Evolutionary conservation across 1,140 invertebrate genomes (phyloP), one percentile per base, ranked within the genome.

Genomic region (Drosophila jambulina): DNA sequence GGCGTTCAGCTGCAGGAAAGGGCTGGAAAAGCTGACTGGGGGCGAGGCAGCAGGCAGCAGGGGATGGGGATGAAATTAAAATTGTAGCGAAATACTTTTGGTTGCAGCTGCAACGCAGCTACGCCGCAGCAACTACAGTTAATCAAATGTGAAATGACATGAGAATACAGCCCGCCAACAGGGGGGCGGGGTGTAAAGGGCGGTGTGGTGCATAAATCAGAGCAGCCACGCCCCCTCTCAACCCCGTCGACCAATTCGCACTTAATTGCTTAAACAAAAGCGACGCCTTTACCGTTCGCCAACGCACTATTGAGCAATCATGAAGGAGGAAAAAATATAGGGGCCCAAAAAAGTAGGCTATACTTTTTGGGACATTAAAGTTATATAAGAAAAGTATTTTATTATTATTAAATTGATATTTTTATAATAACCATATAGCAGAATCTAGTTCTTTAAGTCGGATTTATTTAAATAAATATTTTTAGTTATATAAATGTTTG

Each of bases 261-360:
- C 75, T 83, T 87, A 87, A 87, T 87, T 87, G 83, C 84, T 87
- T 83, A 83, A 88, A 77, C 80, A 88, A 83, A 86, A 88, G 25
- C 56, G 54, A 56, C 54, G 53, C 45, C 45, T 36, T 29, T 36
- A 17, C n/a, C 19, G 36, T 71, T 49, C 32, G 12, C 64, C 69
- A 48, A 10, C 68, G 61, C 80, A 83, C 83, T 83, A 87, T 87
- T 83, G 84, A 87, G 83, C 84, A 78, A 88, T 87, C 83, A 83
- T 75, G 84, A 68, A 80, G 46, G 25, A 23, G 25, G 19, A 61
- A 15, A 64, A 64, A 64, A 23, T 3, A 1, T 8, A 42, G 1
- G 7, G 27, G 27, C 32, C 36, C n/a, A 17, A 19, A 62, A 74
- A 80, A 75, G 34, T 69, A 60, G 68, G 64, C 46, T 58, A 42